Conservation (phyloP, 2,797 vertebrate genomes). For the Helicolenus hilgendorfi region DNA sequence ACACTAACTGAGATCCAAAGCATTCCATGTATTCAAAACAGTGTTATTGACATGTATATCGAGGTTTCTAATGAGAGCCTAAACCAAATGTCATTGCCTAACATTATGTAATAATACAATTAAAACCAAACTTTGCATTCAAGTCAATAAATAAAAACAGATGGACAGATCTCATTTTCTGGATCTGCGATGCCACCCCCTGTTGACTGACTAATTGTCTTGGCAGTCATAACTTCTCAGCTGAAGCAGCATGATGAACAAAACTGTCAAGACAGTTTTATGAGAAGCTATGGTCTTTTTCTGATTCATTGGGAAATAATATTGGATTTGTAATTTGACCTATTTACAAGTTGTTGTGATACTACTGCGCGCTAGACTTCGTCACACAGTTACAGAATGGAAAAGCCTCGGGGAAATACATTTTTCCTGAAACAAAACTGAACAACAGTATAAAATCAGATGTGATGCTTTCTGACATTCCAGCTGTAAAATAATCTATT, state of each 20-base stretch:
- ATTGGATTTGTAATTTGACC: slow-evolving; percentile 6
- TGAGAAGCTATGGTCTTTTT: slow-evolving; percentile 9
- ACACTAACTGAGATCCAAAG: neutral
- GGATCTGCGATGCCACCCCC: slow-evolving; percentile 3
- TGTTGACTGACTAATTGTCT: slow-evolving; percentile 30
- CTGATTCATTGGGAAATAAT: slow-evolving; percentile 7
- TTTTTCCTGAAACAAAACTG: neutral
- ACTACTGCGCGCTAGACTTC: neutral
- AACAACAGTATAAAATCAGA: neutral
- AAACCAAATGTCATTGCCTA: neutral
- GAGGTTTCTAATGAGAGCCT: neutral
- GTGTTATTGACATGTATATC: neutral
- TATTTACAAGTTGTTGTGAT: slow-evolving; percentile 7
- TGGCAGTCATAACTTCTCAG: slow-evolving; percentile 27
- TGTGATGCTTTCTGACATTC: neutral
- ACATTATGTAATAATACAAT: neutral
- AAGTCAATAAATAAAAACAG: slow-evolving; percentile 4
- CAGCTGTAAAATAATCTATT: neutral
- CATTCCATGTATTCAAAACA: neutral
- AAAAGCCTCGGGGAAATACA: neutral
- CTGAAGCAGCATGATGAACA: slow-evolving; percentile 28
- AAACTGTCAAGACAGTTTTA: slow-evolving; percentile 43
- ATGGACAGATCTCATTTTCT: slow-evolving; percentile 11
- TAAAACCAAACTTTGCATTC: neutral
- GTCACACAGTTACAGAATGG: neutral